Base-by-base conservation (phyloP, 35 echinoderm and acorn worm species). In the Lytechinus variegatus region DNA sequence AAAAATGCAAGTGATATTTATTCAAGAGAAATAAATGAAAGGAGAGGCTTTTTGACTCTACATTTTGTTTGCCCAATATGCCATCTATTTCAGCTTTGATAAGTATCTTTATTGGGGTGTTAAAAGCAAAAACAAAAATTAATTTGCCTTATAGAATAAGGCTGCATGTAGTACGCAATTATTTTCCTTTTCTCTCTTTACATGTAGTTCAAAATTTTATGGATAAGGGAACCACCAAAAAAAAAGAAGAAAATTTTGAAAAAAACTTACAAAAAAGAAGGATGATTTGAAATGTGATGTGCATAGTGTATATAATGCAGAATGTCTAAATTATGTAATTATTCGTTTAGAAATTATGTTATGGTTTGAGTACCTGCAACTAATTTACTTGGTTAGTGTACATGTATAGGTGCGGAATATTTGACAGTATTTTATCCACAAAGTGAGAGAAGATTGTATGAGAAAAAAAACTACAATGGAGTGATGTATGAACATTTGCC, bases 311-410 rank as follows among this genome's bases (percentile, higher is more conserved):
- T 19, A 90, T 90, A 90, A 10, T 90, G 88, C 88, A 90, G 88
- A 90, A 90, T 90, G 88, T 51, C 88, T 90, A 90, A 90, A 90
- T 90, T 90, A 90, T 90, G 88, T 90, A 90, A 90, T 90, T 90
- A 90, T 90, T 90, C 52, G 33, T 44, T 79, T 79, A 79, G 66
- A 79, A 79, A 52, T 7, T 90, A 90, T 90, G 88, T 54, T 90
- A 44, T 51, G 33, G 66, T 79, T 79, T 79, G 66, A 24, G 24
- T 79, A 24, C 66, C 66, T 79, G 66, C 66, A 79, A 44, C 33
- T 2, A 44, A 44, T 79, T 79, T 14, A 24, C 66, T 79, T 79
- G 66, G 66, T 24, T 79, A 79, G 66, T 79, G 14, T 79, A 19
- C 66, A 79, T 79, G 16, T 79, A n/a, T n/a, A 79, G 66, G 12